Evolutionary conservation across 2,797 vertebrate genomes (phyloP), one percentile per base, ranked within the genome.

Genomic region (Spea hammondii): DNA sequence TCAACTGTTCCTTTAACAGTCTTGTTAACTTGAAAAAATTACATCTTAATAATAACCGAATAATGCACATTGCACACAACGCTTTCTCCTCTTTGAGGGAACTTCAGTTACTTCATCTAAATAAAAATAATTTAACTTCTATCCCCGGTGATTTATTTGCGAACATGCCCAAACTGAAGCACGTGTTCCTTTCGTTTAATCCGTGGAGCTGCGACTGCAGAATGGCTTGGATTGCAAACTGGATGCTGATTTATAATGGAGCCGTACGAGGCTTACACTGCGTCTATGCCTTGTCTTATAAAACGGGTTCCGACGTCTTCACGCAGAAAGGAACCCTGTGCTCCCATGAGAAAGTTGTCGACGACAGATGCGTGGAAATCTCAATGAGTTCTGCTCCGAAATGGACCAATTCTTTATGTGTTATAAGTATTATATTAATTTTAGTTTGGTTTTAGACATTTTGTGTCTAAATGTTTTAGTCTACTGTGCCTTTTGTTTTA

Each of bases 11-110:
- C 47, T 87, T 89, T 74, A 78, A 84, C 5, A 51, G 32, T 0
- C 83, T 89, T 6, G 78, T 51, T 17, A 85, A 84, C 72, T 9
- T 90, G 82, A 86, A 86, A 49, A 88, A 83, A 77, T 57, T 89
- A 53, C 88, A 89, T 73, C 14, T 90, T 57, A 89, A 90, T 83
- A 90, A 90, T 83, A 89, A 89, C 65, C 86, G 10, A 17, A 87
- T 90, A 74, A 65, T 82, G 1, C 74, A 4, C 0, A 85, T 89
- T 49, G 83, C 85, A 0, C 78, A 44, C 49, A 84, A 88, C 0
- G 88, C 89, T 5, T 89, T 89, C 72, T 32, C 62, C 0, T 2
- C 79, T 59, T 48, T 88, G 0, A 78, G 83, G 65, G 83, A 89
- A 48, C 77, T 90, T 71, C 84, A 86, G 47, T 85, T 89, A 46